These are phyloP conservation scores for Corvus moneduloides DNA, from an alignment of 2,113 vertebrate genomes.

Conservation along the genomic window DNA sequence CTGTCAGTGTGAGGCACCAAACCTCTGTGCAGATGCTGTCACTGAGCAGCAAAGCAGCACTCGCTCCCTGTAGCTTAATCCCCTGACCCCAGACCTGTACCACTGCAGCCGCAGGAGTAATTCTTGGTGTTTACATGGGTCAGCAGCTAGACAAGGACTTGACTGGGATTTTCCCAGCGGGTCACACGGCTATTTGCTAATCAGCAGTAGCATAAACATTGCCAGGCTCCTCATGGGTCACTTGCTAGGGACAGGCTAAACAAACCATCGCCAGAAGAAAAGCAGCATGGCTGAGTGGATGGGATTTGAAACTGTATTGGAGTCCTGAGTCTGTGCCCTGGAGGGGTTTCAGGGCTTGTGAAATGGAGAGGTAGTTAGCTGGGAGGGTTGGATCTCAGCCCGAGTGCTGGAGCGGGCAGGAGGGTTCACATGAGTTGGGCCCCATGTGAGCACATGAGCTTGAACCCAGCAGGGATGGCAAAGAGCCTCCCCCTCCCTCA, in stretches of 20 bases:
- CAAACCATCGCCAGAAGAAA: conserved; percentile 49
- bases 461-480: neutral
- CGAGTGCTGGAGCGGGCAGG: rapidly evolving
- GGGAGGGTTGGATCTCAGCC: neutral
- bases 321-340: conserved; percentile 2
- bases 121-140: conserved; percentile 36
- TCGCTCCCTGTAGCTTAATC: neutral
- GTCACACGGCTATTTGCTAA: neutral
- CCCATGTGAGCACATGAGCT: rapidly evolving
- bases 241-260: conserved; percentile 52
- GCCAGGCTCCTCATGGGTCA: conserved; percentile 46
- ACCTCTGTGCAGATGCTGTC: neutral
- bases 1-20: neutral
- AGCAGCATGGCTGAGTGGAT: conserved; percentile 15
- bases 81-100: conserved; percentile 33
- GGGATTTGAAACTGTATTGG: neutral
- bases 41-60: neutral
- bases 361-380: neutral
- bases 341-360: neutral
- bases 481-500: neutral
- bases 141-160: conserved; percentile 46
- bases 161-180: conserved; percentile 35
- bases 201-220: conserved; percentile 14
- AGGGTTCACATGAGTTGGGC: neutral
- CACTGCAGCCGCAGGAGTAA: neutral